Evolutionary conservation across 2,797 vertebrate species (phyloP).

Genomic region (Myoxocephalus aenaeus): DNA sequence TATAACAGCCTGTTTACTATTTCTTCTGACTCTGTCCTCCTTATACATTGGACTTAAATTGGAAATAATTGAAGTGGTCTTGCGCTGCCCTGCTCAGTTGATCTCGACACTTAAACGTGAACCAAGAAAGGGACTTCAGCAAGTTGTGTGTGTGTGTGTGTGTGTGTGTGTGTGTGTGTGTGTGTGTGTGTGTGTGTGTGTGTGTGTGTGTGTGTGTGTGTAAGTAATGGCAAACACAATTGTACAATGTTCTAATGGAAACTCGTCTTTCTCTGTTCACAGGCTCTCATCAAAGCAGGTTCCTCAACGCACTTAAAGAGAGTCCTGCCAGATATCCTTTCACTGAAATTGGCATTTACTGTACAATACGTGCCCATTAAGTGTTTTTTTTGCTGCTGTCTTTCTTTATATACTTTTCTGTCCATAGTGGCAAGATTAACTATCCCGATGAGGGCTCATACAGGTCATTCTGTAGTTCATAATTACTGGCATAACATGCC

Average conservation of each 20-base stretch:
- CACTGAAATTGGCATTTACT: neutral
- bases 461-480: constrained; percentile 10
- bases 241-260: constrained; percentile 36
- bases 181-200: neutral
- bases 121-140: constrained; percentile 13
- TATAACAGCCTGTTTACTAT: neutral
- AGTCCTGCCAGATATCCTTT: constrained; percentile 99
- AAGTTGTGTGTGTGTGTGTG: constrained; percentile 13
- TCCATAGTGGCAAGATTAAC: constrained; percentile 3
- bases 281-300: constrained; percentile 91
- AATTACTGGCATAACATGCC: constrained; percentile 7
- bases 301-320: constrained; percentile 95
- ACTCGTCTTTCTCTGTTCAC: constrained; percentile 65
- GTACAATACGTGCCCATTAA: constrained; percentile 9
- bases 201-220: neutral
- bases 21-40: constrained; percentile 9
- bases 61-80: constrained; percentile 43
- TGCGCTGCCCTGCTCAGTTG: constrained; percentile 19
- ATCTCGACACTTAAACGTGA: constrained; percentile 37
- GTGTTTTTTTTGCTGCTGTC: neutral
- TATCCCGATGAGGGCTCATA: neutral
- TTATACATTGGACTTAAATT: constrained; percentile 36
- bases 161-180: neutral
- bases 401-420: neutral
- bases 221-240: neutral